Conservation (phyloP, 2,797 vertebrate genomes). For the Sciaenops ocellatus region DNA sequence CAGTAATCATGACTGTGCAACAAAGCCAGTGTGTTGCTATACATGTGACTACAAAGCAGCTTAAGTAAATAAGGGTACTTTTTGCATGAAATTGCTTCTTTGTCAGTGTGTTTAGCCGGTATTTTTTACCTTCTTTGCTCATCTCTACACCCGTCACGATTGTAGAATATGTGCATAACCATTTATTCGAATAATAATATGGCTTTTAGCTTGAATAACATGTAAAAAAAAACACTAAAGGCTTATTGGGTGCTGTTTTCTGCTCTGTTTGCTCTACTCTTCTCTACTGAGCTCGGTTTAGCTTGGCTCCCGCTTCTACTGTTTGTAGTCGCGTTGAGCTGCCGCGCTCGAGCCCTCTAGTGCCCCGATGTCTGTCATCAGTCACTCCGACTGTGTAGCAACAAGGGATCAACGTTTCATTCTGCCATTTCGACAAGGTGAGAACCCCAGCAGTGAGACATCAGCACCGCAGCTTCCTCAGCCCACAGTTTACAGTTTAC, state of each 20-base stretch:
- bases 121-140: neutral
- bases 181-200: neutral
- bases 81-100: slow-evolving; percentile 10
- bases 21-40: slow-evolving; percentile 19
- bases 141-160: neutral
- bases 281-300: slow-evolving; percentile 2
- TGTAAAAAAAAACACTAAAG: neutral
- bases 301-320: slow-evolving; percentile 6
- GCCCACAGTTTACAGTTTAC: slow-evolving; percentile 59
- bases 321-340: slow-evolving; percentile 30
- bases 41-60: slow-evolving; percentile 19
- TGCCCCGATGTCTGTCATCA: slow-evolving; percentile 77
- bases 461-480: slow-evolving; percentile 61
- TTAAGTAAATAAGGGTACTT: slow-evolving; percentile 7
- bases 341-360: slow-evolving; percentile 28
- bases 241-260: neutral
- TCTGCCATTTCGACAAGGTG: slow-evolving; percentile 71
- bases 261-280: slow-evolving; percentile 5
- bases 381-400: slow-evolving; percentile 74
- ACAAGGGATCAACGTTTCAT: slow-evolving; percentile 80
- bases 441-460: slow-evolving; percentile 68
- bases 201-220: neutral
- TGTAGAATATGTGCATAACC: neutral
- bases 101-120: slow-evolving; percentile 7
- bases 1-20: slow-evolving; percentile 50